Evolutionary conservation across 1,140 invertebrate species (phyloP).

Genomic region (Rhopalosiphum padi): DNA sequence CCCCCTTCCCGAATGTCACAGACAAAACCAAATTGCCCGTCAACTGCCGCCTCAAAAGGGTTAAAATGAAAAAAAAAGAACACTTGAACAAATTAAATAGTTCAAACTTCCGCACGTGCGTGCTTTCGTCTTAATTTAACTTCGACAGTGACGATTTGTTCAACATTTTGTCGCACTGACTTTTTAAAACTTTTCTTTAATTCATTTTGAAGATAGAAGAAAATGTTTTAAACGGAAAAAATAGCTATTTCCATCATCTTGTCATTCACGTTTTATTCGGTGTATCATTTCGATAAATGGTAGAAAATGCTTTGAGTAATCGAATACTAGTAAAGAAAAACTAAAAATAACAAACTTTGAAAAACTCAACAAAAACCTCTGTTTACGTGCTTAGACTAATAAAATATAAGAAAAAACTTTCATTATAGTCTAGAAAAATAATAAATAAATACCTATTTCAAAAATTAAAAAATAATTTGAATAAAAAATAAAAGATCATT

Average conservation of each 20-base stretch:
- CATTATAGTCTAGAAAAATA: background rate
- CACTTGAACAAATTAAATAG: slow-evolving; percentile 39
- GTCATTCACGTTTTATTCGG: background rate
- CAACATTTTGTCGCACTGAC: slow-evolving; percentile 20
- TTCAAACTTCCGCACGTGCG: slow-evolving; percentile 24
- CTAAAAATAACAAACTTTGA: slow-evolving; percentile 16
- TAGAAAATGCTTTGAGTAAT: slow-evolving; percentile 1
- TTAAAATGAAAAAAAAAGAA: slow-evolving; percentile 35
- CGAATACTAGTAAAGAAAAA: background rate
- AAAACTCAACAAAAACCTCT: background rate
- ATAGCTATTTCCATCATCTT: background rate
- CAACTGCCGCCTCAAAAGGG: background rate
- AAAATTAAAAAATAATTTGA: background rate
- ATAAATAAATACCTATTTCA: background rate
- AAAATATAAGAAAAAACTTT: background rate
- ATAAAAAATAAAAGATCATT: background rate
- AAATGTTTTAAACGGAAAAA: slow-evolving; percentile 1
- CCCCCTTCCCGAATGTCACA: too few species aligned
- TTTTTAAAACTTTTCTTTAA: slow-evolving; percentile 28
- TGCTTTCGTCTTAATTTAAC: slow-evolving; percentile 37
- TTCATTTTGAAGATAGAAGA: background rate
- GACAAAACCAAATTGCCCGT: slow-evolving; percentile 1
- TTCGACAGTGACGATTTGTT: background rate
- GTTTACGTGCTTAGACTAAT: slow-evolving; percentile 8
- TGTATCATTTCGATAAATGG: slow-evolving; percentile 1